phyloP scores from a whole-genome alignment of 2,888 invertebrate genomes.

The Lamproptera curius region DNA sequence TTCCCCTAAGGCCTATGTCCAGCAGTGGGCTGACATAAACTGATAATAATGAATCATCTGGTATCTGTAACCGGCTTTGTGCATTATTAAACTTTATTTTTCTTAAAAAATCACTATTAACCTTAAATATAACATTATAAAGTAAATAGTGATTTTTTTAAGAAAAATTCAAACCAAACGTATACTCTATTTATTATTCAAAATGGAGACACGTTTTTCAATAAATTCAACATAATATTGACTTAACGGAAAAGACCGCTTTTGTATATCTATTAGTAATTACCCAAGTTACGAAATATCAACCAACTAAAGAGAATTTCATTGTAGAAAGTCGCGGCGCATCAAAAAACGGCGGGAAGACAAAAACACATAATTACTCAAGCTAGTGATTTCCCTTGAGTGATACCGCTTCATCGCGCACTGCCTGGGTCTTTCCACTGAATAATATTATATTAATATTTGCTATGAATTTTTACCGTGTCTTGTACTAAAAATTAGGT shows the following conservation, averaged over 20 bases:
- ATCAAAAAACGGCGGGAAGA: constrained; percentile 35
- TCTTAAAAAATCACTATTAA: too few species aligned
- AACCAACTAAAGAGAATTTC: constrained; percentile 25
- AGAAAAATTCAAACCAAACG: too few species aligned
- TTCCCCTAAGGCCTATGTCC: too few species aligned
- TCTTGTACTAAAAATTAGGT: not conserved
- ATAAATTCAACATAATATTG: not conserved
- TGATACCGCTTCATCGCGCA: constrained; percentile 27
- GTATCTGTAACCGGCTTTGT: too few species aligned
- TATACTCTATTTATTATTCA: too few species aligned
- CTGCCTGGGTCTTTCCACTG: constrained; percentile 28
- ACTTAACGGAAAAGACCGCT: not conserved
- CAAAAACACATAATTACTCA: constrained; percentile 59
- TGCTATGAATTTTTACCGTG: constrained; percentile 13
- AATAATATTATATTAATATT: constrained; percentile 33
- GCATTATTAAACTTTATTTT: too few species aligned
- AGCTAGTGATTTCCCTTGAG: constrained; percentile 61
- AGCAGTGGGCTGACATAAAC: too few species aligned
- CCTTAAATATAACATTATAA: too few species aligned
- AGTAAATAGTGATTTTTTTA: too few species aligned
- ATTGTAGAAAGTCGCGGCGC: constrained; percentile 28
- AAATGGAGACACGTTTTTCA: too few species aligned
- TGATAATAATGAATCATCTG: too few species aligned
- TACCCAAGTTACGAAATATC: constrained; percentile 16
- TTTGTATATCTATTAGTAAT: constrained; percentile 1